Base-by-base conservation (phyloP, 2,888 invertebrate species). In the Orthosia gracilis region DNA sequence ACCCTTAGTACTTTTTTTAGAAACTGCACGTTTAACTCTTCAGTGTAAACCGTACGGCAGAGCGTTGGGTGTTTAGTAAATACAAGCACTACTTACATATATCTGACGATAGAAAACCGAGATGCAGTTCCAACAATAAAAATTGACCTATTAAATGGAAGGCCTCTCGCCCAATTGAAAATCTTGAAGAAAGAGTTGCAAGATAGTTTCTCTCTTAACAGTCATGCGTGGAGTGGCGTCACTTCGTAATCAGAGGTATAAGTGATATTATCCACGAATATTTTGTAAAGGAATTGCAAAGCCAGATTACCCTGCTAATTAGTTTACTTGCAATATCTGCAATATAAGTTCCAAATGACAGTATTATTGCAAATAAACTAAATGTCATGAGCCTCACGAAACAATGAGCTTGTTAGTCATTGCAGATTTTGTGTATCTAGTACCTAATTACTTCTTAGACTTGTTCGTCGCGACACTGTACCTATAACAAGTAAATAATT, bases 391-490 rank as follows among this genome's bases (percentile, higher is more conserved):
- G n/a, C n/a, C 49, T 50, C 45, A 40, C 11, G 15, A 23, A 49
- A 40, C 49, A 45, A 57, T 21, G 15, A 49, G n/a, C 49, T 57
- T 26, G 23, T 57, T 26, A 50, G 15, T 58, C 21, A 18, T 50
- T 57, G 4, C 49, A 52, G 21, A 54, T 31, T 50, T 26, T 50
- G 45, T 63, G 17, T 52, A 49, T 58, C 18, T 59, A 59, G 59
- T 59, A 40, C 59, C 59, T 21, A 21, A 66, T 58, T 75, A 58
- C 23, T 52, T 75, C 26, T 58, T 23, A 49, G 31, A 67, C 18
- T 15, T 31, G 45, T n/a, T 17, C 7, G 11, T 49, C 23, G 17
- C 18, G 54, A 40, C 45, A n/a, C 13, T 66, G 47, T 23, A 40
- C 21, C 0, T 55, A 45, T 58, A 62, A 21, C 50, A 17, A 47